Evolutionary conservation across 1,140 invertebrate genomes (phyloP).

Genomic region (Lasioglossum baleicum): DNA sequence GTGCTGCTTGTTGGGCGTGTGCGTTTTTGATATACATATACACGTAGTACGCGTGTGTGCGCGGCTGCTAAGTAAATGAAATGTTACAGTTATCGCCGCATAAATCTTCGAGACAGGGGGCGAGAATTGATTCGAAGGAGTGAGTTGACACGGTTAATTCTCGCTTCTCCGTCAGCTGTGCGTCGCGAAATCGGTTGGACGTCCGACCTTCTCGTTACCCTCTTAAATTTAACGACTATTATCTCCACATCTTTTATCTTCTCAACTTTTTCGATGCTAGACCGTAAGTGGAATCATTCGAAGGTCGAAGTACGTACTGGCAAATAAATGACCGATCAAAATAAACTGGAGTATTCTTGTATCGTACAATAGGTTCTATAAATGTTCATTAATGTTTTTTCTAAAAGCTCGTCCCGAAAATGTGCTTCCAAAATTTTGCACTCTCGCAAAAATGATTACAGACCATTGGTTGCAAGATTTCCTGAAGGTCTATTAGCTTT

Average conservation of each 20-base stretch:
- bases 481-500: too few species aligned
- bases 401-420: too few species aligned
- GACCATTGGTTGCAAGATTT: too few species aligned
- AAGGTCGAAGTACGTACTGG: neutral
- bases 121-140: conserved; percentile 29
- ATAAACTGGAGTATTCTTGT: too few species aligned
- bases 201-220: conserved; percentile 21
- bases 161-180: neutral
- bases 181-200: conserved; percentile 10
- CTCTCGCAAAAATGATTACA: too few species aligned
- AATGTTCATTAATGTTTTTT: too few species aligned
- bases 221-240: neutral
- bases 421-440: too few species aligned
- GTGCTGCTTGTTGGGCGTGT: too few species aligned
- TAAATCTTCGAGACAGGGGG: conserved; percentile 16
- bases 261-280: neutral
- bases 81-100: conserved; percentile 12
- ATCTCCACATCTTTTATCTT: neutral
- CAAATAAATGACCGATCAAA: neutral
- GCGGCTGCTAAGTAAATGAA: conserved; percentile 4
- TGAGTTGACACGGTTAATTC: conserved; percentile 22
- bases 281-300: neutral
- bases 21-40: neutral
- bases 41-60: too few species aligned
- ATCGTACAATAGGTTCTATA: too few species aligned